Evolutionary conservation across 2,888 invertebrate species (phyloP), one percentile per base, ranked within the genome.

Genomic region (Ecdyonurus torrentis): DNA sequence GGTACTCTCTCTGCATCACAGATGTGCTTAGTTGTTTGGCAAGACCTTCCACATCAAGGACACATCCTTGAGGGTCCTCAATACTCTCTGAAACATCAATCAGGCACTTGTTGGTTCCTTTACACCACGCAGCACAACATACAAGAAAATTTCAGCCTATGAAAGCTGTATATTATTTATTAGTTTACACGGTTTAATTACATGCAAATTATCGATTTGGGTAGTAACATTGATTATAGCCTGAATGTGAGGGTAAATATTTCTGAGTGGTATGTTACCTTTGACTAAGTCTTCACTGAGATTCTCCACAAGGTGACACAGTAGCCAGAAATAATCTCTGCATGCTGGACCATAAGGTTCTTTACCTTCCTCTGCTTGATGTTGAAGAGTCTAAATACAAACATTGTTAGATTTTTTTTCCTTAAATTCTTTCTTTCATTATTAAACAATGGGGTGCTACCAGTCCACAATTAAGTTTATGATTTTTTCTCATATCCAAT

Each of bases 291-390:
- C 90, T 64, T 86, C 86, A 0, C 89, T 87, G 25, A 92, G 72
- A 1, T 89, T 89, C 70, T 95, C 95, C 1, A 95, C 88, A 20
- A 95, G 79, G 37, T 93, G 81, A 67, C 93, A 91, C 18, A 93
- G 81, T 2, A 95, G 78, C 93, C 94, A 94, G 74, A 95, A 95
- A 74, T 93, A 96, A 73, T 96, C 95, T 5, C 93, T 79, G 72
- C 94, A 95, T 1, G 94, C 94, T 1, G 94, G 93, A 0, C 94
- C 95, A 72, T 92, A 94, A 0, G 93, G 91, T 71, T 94, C 94
- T 72, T 95, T 92, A n/a, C 90, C 90, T 72, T 89, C 88, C 69
- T 88, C 87, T 0, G 81, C 72, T 25, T 80, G 81, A 59, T 83
- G 81, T 63, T 83, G 83, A 10, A 79, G 76, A 60, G 77, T 79